Evolutionary conservation across 1,140 invertebrate species (phyloP), one percentile per base, ranked within the genome.

Genomic region (Drosophila paulistorum): DNA sequence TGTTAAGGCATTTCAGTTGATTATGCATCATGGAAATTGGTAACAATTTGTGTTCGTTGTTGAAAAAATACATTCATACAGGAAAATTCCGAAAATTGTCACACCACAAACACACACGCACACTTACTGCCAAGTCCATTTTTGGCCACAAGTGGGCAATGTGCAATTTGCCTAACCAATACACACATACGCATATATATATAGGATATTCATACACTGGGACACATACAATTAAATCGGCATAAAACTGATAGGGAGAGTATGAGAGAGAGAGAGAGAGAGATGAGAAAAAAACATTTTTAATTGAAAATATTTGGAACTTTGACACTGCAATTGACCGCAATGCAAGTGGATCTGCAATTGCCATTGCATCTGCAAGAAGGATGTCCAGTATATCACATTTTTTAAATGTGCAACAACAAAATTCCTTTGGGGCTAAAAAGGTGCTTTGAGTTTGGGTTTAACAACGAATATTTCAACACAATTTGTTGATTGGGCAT

Each of bases 291-390:
- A 51, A 76, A 77, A 77, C 41, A 75, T 79, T 80, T 86, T 89
- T 89, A 87, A 87, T 87, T 87, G 84, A 87, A 89, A 87, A 89
- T 89, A 89, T 83, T 87, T 89, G 57, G 68, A 73, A 76, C 74
- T 79, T 82, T 80, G 83, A 77, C 80, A 89, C 80, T 77, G 79
- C 75, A 74, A 77, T 68, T 79, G 76, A 87, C 83, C 83, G 73
- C 83, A 87, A 68, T 68, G 55, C 65, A 81, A 64, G 65, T 66
- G 70, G 71, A 77, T 9, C 9, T 51, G 45, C 17, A 23, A 11
- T 51, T 51, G 17, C 45, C 23, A 23, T 51, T 51, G 45, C 45
- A 74, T 48, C 51, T 63, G 67, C 71, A 66, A 59, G 55, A 48
- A 14, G 23, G 41, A 17, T 11, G 65, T 68, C 7, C 41, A 65